phyloP scores from a whole-genome alignment of 2,888 invertebrate genomes.

The Proisotoma minuta region DNA sequence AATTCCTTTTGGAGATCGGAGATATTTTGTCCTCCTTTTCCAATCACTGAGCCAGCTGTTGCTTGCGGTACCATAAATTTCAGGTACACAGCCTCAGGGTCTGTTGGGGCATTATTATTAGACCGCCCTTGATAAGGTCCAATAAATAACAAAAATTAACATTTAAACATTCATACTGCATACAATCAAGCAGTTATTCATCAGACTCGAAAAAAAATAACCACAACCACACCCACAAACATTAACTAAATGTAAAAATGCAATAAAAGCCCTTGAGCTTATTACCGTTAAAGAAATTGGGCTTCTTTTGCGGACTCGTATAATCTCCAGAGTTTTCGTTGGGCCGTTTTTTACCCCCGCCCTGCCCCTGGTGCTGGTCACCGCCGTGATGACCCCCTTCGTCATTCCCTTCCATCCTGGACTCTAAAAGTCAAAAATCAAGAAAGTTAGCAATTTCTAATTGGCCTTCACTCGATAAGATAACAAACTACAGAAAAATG shows the following conservation, averaged over 20 bases:
- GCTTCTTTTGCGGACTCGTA: conserved; percentile 42
- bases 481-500: too few relatives aligned
- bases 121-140: background rate
- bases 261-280: too few relatives aligned
- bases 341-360: conserved; percentile 42
- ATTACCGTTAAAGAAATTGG: conserved; percentile 44
- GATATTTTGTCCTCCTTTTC: conserved; percentile 47
- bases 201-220: background rate
- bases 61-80: conserved; percentile 47
- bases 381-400: conserved; percentile 33
- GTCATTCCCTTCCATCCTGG: conserved; percentile 42
- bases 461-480: background rate
- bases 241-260: too few relatives aligned
- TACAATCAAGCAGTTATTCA: background rate
- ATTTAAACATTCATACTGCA: background rate
- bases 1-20: conserved; percentile 46
- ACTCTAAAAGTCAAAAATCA: conserved; percentile 3
- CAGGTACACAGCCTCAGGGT: conserved; percentile 46
- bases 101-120: conserved; percentile 16
- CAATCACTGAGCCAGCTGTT: conserved; percentile 46
- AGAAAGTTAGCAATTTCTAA: conserved; percentile 11
- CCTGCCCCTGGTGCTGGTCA: conserved; percentile 21
- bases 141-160: background rate
- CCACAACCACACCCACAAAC: too few relatives aligned
- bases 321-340: conserved; percentile 43